These are phyloP conservation scores for Nerophis ophidion DNA, from an alignment of 2,113 vertebrate genomes.

Conservation along the genomic window DNA sequence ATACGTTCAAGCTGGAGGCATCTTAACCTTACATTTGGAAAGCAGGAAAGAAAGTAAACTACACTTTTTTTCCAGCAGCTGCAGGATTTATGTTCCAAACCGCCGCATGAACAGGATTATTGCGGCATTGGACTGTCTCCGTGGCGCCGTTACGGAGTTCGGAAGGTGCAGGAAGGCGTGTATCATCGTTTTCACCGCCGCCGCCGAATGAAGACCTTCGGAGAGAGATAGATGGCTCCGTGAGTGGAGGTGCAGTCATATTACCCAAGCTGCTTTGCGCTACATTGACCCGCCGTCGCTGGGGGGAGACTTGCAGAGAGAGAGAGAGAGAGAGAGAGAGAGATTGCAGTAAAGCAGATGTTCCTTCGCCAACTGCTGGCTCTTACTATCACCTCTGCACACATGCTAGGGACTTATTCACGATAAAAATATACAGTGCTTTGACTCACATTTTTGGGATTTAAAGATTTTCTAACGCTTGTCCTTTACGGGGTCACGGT, in stretches of 20 bases:
- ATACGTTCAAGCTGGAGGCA: no score
- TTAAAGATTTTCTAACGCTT: no score
- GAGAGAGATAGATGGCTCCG: conserved; percentile 4
- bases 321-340: conserved; percentile 5
- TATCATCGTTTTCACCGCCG: conserved; percentile 1
- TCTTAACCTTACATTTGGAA: no score
- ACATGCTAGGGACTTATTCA: neutral
- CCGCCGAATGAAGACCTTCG: conserved; percentile 5
- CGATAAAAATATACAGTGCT: no score
- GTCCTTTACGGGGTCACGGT: no score
- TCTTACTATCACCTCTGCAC: neutral
- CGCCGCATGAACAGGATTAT: neutral
- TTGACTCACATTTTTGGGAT: no score
- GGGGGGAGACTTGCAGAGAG: conserved; percentile 1
- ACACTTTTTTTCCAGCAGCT: no score
- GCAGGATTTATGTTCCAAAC: neutral
- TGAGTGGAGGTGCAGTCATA: conserved; percentile 8
- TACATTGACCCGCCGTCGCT: conserved; percentile 1
- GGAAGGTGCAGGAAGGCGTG: conserved; percentile 4
- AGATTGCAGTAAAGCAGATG: conserved; percentile 1
- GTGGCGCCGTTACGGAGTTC: neutral
- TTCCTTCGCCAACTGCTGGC: neutral
- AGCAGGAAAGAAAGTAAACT: no score
- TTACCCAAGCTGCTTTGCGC: conserved; percentile 8
- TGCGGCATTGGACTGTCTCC: neutral